phyloP scores from a whole-genome alignment of 2,888 invertebrate genomes.

The Allophyes oxyacanthae region DNA sequence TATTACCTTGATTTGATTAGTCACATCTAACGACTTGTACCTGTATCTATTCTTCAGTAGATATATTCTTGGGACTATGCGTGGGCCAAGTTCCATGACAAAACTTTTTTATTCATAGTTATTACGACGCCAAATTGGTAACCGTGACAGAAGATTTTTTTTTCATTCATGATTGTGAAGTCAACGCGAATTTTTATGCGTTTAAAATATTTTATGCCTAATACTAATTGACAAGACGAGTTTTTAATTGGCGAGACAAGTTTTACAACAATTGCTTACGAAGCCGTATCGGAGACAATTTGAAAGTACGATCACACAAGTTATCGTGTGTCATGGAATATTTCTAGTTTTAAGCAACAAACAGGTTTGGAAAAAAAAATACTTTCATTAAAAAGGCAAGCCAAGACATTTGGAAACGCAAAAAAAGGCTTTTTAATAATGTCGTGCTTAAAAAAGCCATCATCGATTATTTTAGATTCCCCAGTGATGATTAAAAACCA shows the following conservation, averaged over 20 bases:
- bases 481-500: too few relatives aligned
- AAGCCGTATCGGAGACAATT: constrained; percentile 56
- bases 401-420: neutral
- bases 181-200: constrained; percentile 37
- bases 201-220: constrained; percentile 49
- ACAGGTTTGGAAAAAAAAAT: constrained; percentile 40
- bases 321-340: constrained; percentile 54
- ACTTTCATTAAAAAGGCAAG: constrained; percentile 36
- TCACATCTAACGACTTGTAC: too few relatives aligned
- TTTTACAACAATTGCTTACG: constrained; percentile 51
- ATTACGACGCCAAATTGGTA: neutral
- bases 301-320: constrained; percentile 52
- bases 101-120: too few relatives aligned
- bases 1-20: too few relatives aligned
- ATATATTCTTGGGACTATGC: too few relatives aligned
- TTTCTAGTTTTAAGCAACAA: constrained; percentile 30
- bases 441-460: too few relatives aligned
- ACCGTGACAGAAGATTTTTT: constrained; percentile 33
- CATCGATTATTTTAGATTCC: too few relatives aligned
- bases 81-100: too few relatives aligned
- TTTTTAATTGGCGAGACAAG: constrained; percentile 34
- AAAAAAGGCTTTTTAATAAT: neutral
- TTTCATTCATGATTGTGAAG: constrained; percentile 33
- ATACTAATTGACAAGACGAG: constrained; percentile 29
- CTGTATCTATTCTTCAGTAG: too few relatives aligned